Evolutionary conservation across 2,797 vertebrate genomes (phyloP).

Genomic region (Neostethus bicornis): DNA sequence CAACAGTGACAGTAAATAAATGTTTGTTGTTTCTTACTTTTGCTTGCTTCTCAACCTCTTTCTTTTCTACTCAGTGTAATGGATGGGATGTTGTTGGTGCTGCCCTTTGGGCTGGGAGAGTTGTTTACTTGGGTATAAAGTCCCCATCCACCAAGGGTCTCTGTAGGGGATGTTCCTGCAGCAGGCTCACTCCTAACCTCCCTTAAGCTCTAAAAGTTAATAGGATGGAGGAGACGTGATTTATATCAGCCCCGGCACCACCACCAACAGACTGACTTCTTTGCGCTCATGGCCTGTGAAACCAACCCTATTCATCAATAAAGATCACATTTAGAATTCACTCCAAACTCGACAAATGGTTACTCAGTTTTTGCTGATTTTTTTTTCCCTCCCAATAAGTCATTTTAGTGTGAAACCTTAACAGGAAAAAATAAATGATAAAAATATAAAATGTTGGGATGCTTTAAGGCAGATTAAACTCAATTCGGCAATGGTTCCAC

Average conservation of each 20-base stretch:
- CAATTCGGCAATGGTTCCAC: neutral
- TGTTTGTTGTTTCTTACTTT: slow-evolving; percentile 77
- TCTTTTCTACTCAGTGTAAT: slow-evolving; percentile 71
- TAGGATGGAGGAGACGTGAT: slow-evolving; percentile 74
- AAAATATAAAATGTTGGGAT: slow-evolving; percentile 1
- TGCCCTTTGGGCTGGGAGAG: slow-evolving; percentile 77
- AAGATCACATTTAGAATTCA: slow-evolving; percentile 77
- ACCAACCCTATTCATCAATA: slow-evolving; percentile 71
- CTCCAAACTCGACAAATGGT: slow-evolving; percentile 65
- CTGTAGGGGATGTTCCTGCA: slow-evolving; percentile 76
- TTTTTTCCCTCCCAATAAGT: slow-evolving; percentile 52
- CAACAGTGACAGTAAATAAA: slow-evolving; percentile 78
- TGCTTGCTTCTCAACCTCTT: slow-evolving; percentile 61
- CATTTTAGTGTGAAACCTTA: slow-evolving; percentile 45
- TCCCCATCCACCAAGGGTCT: slow-evolving; percentile 72
- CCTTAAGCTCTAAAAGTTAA: slow-evolving; percentile 75
- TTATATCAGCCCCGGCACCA: slow-evolving; percentile 63
- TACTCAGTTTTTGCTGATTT: slow-evolving; percentile 67
- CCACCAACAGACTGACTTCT: slow-evolving; percentile 70
- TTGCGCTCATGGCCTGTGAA: slow-evolving; percentile 68
- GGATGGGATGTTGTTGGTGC: slow-evolving; percentile 74
- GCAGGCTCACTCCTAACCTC: slow-evolving; percentile 68
- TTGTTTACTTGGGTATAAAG: slow-evolving; percentile 79
- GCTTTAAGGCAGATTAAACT: neutral
- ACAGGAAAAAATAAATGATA: slow-evolving; percentile 2